Evolutionary conservation across 2,113 vertebrate species (phyloP).

Genomic region (Climacteris rufus): DNA sequence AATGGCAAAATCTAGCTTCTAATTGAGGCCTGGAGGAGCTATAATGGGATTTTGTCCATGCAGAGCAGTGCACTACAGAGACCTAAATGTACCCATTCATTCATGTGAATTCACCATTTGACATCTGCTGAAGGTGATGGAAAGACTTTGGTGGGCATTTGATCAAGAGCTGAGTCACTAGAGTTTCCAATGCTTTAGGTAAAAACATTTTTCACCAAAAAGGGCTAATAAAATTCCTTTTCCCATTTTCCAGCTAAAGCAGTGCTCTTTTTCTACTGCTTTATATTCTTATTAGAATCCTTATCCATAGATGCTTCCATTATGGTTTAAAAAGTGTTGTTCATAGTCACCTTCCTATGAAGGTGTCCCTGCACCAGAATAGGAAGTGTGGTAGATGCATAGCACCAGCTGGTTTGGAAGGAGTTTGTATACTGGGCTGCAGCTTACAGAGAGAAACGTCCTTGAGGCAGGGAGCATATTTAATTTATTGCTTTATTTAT

Average conservation of each 20-base stretch:
- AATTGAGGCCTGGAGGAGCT: background rate
- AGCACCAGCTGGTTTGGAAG: background rate
- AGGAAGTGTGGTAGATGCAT: background rate
- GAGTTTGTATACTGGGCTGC: background rate
- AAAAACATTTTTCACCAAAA: constrained; percentile 13
- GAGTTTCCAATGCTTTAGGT: background rate
- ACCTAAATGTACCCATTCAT: background rate
- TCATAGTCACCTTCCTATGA: background rate
- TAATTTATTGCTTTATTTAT: constrained; percentile 62
- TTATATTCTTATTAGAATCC: background rate
- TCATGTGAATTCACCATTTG: background rate
- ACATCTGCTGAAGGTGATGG: constrained; percentile 19
- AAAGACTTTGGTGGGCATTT: background rate
- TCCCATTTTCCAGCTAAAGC: background rate
- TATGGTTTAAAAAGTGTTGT: background rate
- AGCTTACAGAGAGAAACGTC: background rate
- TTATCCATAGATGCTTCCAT: background rate
- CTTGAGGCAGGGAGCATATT: constrained; percentile 36
- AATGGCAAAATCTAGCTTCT: background rate
- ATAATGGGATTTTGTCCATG: background rate
- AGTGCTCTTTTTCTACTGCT: background rate
- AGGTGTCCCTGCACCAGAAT: background rate
- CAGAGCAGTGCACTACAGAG: background rate
- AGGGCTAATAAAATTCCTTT: background rate
- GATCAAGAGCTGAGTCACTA: constrained; percentile 35